Evolutionary conservation across 2,888 invertebrate genomes (phyloP), one percentile per base, ranked within the genome.

Genomic region (Sinopyrophorus schimmeli): DNA sequence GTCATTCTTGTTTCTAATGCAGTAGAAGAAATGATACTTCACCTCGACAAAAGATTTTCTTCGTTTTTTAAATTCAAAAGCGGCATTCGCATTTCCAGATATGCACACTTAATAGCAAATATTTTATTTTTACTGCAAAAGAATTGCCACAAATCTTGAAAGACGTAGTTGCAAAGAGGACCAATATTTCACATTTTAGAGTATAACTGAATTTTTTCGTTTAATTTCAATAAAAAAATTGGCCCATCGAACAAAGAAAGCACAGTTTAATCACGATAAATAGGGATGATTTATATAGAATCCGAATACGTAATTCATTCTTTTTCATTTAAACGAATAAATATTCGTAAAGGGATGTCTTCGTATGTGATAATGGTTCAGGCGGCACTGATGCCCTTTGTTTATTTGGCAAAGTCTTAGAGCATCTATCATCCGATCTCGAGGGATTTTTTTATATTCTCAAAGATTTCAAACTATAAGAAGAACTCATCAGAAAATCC

Each of bases 401-500:
- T 50, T 54, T 54, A 53, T 49, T 46, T 46, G 54, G 41, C 44
- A 56, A 50, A 50, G 52, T 38, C 28, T 55, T 47, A 26, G 21
- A 53, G 40, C 55, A 53, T 58, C 54, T 53, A 58, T 56, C 58
- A 56, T 47, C 49, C 34, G 52, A 44, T 39, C 56, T 48, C 53
- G 23, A 43, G 49, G 46, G 56, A 55, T 32, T 58, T 58, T n/a
- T 55, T 57, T 58, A 53, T 55, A 49, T 55, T 48, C 54, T 18
- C 23, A 47, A 28, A 42, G 51, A 47, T 40, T 43, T 38, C 28
- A 35, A 38, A 43, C 32, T 53, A 41, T 38, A 47, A 49, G 46
- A 49, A 39, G 40, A 55, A 50, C 60, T 62, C 62, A 64, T 65
- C 65, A 63, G 53, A 58, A 60, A 60, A 58, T 59, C 58, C 60